phyloP scores from a whole-genome alignment of 2,888 invertebrate genomes.

The Mesodorylaimus sp. region DNA sequence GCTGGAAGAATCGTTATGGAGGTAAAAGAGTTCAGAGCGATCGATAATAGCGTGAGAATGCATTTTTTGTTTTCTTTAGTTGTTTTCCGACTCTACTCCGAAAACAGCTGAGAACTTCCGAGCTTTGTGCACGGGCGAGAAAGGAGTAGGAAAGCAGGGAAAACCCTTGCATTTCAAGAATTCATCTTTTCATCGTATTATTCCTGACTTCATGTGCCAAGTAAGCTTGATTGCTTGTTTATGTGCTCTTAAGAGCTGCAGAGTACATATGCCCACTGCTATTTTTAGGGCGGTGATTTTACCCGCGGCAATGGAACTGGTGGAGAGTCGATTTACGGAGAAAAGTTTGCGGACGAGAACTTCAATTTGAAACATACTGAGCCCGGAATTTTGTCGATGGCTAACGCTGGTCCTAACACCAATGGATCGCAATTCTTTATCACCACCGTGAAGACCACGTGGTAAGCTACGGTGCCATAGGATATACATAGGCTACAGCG shows the following conservation, averaged over 20 bases:
- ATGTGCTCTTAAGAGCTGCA: too few relatives aligned
- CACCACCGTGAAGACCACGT: slow-evolving; percentile 63
- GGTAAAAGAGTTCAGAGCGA: slow-evolving; percentile 32
- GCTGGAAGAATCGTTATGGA: slow-evolving; percentile 32
- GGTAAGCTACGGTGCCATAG: too few relatives aligned
- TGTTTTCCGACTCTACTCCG: slow-evolving; percentile 71
- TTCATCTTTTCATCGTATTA: slow-evolving; percentile 71
- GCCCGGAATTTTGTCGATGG: slow-evolving; percentile 75
- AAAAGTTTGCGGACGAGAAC: slow-evolving; percentile 89
- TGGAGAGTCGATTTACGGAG: slow-evolving; percentile 89
- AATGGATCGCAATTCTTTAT: slow-evolving; percentile 95
- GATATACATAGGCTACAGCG: too few relatives aligned
- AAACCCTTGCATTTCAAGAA: slow-evolving; percentile 52
- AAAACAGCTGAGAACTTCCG: slow-evolving; percentile 81
- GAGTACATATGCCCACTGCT: too few relatives aligned
- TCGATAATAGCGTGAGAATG: too few relatives aligned
- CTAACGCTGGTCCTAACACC: slow-evolving; percentile 80
- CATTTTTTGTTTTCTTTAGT: slow-evolving; percentile 18
- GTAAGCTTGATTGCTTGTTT: slow-evolving; percentile 39
- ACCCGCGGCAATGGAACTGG: slow-evolving; percentile 65
- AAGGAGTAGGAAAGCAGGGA: slow-evolving; percentile 53
- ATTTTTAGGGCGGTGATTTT: slow-evolving; percentile 50
- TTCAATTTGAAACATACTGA: slow-evolving; percentile 82
- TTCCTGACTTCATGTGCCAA: slow-evolving; percentile 94
- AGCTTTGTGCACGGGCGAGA: slow-evolving; percentile 82